These are phyloP conservation scores for Melitaea athalia DNA, from an alignment of 2,888 invertebrate species.

Conservation along the genomic window DNA sequence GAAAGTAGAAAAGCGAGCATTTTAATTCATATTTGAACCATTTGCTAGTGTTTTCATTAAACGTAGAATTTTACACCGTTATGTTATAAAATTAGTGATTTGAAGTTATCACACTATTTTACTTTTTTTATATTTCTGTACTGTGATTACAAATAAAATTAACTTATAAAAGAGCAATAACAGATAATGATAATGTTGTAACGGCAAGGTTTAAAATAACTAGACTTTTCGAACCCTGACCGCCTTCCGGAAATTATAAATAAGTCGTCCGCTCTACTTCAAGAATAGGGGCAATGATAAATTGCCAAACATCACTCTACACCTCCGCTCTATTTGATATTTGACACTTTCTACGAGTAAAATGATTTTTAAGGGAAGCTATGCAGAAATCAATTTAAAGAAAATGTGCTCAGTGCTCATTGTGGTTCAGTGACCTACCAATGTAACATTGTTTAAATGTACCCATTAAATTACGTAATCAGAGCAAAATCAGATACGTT, in stretches of 20 bases:
- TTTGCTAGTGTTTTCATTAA: too few relatives aligned
- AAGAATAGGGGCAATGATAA: conserved; percentile 21
- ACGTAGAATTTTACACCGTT: too few relatives aligned
- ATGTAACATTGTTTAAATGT: too few relatives aligned
- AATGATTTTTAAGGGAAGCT: not conserved
- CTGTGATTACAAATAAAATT: not conserved
- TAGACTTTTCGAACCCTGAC: conserved; percentile 31
- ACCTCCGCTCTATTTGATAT: not conserved
- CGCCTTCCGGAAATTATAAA: conserved; percentile 31
- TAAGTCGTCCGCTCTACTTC: conserved; percentile 26
- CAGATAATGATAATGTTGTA: not conserved
- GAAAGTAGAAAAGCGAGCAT: too few relatives aligned
- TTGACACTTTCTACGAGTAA: conserved; percentile 1
- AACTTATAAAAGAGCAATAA: not conserved
- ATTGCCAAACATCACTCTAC: conserved; percentile 34
- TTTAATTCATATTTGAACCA: too few relatives aligned
- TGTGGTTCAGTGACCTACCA: too few relatives aligned
- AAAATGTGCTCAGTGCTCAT: too few relatives aligned
- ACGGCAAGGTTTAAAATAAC: conserved; percentile 9
- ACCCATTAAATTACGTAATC: too few relatives aligned
- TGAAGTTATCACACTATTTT: too few relatives aligned
- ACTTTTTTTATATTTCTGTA: not conserved
- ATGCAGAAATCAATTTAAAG: too few relatives aligned
- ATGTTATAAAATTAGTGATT: too few relatives aligned
- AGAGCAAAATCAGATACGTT: too few relatives aligned